Conservation (phyloP, 1,140 invertebrate genomes). For the Zaprionus africanus region DNA sequence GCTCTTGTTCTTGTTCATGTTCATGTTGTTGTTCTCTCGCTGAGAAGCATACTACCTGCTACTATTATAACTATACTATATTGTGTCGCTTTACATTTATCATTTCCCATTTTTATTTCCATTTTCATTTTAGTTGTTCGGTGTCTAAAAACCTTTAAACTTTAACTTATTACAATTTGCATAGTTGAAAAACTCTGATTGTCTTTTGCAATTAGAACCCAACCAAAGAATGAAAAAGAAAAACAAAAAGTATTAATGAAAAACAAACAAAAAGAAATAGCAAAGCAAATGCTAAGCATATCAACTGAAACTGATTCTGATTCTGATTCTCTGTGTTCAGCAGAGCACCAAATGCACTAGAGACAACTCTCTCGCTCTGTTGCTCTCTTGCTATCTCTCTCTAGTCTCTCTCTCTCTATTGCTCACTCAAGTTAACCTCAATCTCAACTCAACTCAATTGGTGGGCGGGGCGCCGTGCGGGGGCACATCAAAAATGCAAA, state of each 20-base stretch:
- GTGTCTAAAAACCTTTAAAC: conserved; percentile 64
- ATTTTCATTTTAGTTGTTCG: conserved; percentile 49
- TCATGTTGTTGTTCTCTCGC: conserved; percentile 15
- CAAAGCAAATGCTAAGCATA: conserved; percentile 51
- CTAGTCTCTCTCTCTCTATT: not conserved
- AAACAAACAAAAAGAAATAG: conserved; percentile 28
- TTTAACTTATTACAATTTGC: conserved; percentile 79
- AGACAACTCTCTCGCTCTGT: conserved; percentile 4
- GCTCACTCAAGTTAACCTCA: not conserved
- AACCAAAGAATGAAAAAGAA: conserved; percentile 29
- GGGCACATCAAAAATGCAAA: conserved; percentile 53
- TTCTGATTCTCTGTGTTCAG: conserved; percentile 73
- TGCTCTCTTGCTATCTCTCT: not conserved
- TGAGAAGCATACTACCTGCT: not conserved
- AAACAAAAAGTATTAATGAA: conserved; percentile 6
- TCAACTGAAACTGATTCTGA: conserved; percentile 61
- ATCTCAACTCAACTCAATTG: conserved; percentile 52
- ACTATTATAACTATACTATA: conserved; percentile 16
- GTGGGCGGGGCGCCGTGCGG: conserved; percentile 58
- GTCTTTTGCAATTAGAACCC: conserved; percentile 66
- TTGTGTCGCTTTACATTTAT: conserved; percentile 32
- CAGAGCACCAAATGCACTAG: conserved; percentile 53
- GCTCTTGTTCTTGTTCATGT: conserved; percentile 5
- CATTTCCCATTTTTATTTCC: conserved; percentile 5
- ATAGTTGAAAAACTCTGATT: conserved; percentile 76